These are phyloP conservation scores for Bovichtus variegatus DNA, from an alignment of 2,797 vertebrate genomes.

Conservation along the genomic window DNA sequence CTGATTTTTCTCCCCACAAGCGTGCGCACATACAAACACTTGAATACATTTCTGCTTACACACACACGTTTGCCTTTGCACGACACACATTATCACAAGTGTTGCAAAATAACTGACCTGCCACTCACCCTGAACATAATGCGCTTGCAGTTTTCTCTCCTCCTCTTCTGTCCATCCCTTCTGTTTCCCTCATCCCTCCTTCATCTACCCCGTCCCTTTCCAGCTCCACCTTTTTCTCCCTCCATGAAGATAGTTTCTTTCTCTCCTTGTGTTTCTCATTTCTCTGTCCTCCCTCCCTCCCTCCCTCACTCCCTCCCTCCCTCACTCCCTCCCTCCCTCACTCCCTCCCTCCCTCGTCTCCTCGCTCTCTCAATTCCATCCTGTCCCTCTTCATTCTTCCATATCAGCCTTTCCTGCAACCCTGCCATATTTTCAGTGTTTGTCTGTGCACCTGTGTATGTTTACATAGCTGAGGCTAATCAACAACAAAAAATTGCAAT, in stretches of 20 bases:
- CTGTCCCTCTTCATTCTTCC: background rate
- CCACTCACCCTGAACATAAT: conserved; percentile 45
- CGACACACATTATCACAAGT: conserved; percentile 34
- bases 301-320: too few species aligned
- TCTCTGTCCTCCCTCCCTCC: background rate
- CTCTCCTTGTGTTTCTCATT: background rate
- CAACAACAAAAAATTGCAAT: conserved; percentile 28
- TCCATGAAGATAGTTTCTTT: background rate
- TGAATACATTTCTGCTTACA: conserved; percentile 32
- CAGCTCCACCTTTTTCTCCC: background rate
- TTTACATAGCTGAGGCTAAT: conserved; percentile 50
- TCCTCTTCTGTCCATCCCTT: background rate
- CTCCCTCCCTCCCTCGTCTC: background rate
- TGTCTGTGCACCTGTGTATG: conserved; percentile 33
- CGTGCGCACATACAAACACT: conserved; percentile 11
- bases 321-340: too few species aligned
- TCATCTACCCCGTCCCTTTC: background rate
- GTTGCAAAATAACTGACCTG: conserved; percentile 53
- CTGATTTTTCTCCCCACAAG: conserved; percentile 4
- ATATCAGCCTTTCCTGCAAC: conserved; percentile 9
- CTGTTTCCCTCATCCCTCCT: background rate
- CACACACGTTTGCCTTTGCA: conserved; percentile 43
- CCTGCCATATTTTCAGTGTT: conserved; percentile 10
- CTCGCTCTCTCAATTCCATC: background rate
- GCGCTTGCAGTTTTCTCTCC: conserved; percentile 40